These are phyloP conservation scores for Callaeas wilsoni DNA, from an alignment of 2,113 vertebrate genomes.

Conservation along the genomic window DNA sequence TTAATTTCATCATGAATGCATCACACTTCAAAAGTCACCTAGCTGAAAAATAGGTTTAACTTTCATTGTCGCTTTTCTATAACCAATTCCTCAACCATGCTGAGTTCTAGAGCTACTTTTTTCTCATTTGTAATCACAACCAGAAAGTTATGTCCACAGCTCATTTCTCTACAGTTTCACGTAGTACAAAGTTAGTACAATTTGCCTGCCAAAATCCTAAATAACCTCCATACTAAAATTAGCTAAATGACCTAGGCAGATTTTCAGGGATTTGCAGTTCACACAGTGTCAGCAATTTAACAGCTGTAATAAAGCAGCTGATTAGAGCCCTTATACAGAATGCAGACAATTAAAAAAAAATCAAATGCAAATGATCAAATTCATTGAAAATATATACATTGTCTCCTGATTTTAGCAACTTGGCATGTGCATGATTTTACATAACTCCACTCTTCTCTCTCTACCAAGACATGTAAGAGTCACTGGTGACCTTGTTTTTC, in stretches of 20 bases:
- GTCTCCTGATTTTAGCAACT: not conserved
- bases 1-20: not conserved
- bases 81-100: not conserved
- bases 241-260: not conserved
- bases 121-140: not conserved
- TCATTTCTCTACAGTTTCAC: not conserved
- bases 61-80: not conserved
- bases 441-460: not conserved
- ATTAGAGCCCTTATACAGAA: not conserved
- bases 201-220: not conserved
- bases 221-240: slow-evolving; percentile 20
- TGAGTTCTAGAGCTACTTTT: not conserved
- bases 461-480: not conserved
- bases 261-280: slow-evolving; percentile 12
- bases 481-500: not conserved
- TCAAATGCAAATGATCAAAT: not conserved
- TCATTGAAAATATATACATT: not conserved
- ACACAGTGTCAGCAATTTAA: not conserved
- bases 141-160: not conserved
- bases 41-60: not conserved
- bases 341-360: not conserved
- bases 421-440: not conserved
- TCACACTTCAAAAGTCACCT: not conserved
- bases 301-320: not conserved
- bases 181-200: not conserved